phyloP scores from a whole-genome alignment of 2,797 vertebrate species.

The Melanotaenia trifasciata region DNA sequence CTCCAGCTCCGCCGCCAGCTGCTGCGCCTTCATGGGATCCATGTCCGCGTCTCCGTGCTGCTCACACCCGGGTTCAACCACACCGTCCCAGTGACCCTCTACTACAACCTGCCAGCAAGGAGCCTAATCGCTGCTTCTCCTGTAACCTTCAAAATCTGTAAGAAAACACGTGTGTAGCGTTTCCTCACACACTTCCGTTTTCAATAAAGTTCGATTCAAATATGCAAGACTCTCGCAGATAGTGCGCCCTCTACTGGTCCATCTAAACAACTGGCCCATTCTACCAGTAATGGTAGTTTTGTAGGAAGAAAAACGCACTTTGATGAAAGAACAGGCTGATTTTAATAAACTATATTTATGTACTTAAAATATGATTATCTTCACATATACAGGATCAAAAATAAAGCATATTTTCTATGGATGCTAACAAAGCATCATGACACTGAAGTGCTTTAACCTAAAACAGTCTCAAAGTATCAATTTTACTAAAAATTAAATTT shows the following conservation, averaged over 20 bases:
- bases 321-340: background rate
- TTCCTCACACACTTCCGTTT: conserved; percentile 59
- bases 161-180: conserved; percentile 67
- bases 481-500: conserved; percentile 5
- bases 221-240: background rate
- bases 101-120: background rate
- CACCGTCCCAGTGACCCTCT: conserved; percentile 27
- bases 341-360: conserved; percentile 41
- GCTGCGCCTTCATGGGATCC: conserved; percentile 95
- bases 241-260: conserved; percentile 35
- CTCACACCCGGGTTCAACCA: background rate
- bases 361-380: background rate
- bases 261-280: background rate
- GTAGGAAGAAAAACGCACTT: background rate
- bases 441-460: conserved; percentile 1
- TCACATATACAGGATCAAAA: conserved; percentile 34
- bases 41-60: conserved; percentile 70
- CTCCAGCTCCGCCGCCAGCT: conserved; percentile 95
- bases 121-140: conserved; percentile 9
- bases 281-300: too few species aligned
- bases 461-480: conserved; percentile 6
- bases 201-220: conserved; percentile 79
- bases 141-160: conserved; percentile 71
- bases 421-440: background rate
- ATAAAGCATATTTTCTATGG: background rate